Base-by-base conservation (phyloP, 2,888 invertebrate species). In the Escarpia spicata region DNA sequence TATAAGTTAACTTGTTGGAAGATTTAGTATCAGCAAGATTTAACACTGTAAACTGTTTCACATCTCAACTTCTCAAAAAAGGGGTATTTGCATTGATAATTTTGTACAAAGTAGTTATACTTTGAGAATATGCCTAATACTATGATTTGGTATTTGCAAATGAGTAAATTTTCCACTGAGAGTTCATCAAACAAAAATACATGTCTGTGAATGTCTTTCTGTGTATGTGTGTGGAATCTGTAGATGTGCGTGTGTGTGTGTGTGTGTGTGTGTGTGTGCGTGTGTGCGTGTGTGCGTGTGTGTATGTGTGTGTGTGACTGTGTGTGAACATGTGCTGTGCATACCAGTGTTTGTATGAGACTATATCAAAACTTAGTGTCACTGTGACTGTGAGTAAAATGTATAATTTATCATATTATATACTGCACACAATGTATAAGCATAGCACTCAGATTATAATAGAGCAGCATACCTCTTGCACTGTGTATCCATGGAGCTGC, bases 401-500 rank as follows among this genome's bases (percentile, higher is more conserved):
- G 19, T 1, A 75, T 75, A 75, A 75, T 26, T 75, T 75, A 26
- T 75, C n/a, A 75, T 75, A 26, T 15, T 75, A 6, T 26, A 12
- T 37, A 12, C 12, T 52, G 10, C 52, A 52, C 37, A 37, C 52
- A 52, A 9, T 52, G 52, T 52, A 15, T 9, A 52, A 52, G 2
- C 10, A 52, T 15, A 52, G 75, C 75, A 91, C 15, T 60, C 10
- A 26, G 8, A 31, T 31, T 90, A 26, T 9, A 12, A 12, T 92
- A 26, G 26, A 91, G 44, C 19, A 44, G 91, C 12, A 10, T 75
- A 92, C 92, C 92, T 92, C 91, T 19, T 92, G 43, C 12, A 94
- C 93, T 6, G 94, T 93, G 90, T 94, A 94, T 44, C 94, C 94
- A 90, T 94, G 93, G n/a, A 94, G 58, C 89, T 92, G 92, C 19